These are phyloP conservation scores for Pachypeltis micranthus DNA, from an alignment of 1,140 invertebrate genomes.

Conservation along the genomic window DNA sequence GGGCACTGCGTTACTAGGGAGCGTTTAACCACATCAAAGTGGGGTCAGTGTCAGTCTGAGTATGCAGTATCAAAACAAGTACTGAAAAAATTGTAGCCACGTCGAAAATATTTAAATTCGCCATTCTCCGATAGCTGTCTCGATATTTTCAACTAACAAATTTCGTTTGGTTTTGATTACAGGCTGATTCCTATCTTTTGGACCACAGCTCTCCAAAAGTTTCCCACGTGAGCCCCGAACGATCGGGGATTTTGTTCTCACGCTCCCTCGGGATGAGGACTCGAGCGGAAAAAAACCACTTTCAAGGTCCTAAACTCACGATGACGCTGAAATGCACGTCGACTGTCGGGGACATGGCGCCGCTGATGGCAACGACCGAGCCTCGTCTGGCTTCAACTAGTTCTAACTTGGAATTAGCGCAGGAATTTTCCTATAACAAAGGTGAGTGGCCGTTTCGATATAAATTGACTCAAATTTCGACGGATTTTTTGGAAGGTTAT, in stretches of 20 bases:
- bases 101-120: too few species aligned
- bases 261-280: slow-evolving; percentile 21
- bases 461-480: too few species aligned
- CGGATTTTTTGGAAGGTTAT: too few species aligned
- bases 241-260: slow-evolving; percentile 17
- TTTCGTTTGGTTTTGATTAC: too few species aligned
- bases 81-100: too few species aligned
- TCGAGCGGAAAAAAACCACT: slow-evolving; percentile 23
- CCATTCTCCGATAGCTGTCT: too few species aligned
- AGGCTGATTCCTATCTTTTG: slow-evolving; percentile 21
- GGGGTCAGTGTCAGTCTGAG: too few species aligned
- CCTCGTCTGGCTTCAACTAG: slow-evolving; percentile 15
- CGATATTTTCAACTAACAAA: too few species aligned
- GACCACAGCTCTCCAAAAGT: slow-evolving; percentile 12
- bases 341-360: slow-evolving; percentile 54
- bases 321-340: slow-evolving; percentile 53
- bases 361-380: not conserved
- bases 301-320: slow-evolving; percentile 15
- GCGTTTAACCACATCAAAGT: too few species aligned
- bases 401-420: slow-evolving; percentile 18
- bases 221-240: slow-evolving; percentile 8
- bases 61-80: too few species aligned
- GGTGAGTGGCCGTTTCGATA: too few species aligned
- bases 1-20: too few species aligned
- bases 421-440: slow-evolving; percentile 9